phyloP scores from a whole-genome alignment of 2,888 invertebrate species.

The Rhabditoides inermis region DNA sequence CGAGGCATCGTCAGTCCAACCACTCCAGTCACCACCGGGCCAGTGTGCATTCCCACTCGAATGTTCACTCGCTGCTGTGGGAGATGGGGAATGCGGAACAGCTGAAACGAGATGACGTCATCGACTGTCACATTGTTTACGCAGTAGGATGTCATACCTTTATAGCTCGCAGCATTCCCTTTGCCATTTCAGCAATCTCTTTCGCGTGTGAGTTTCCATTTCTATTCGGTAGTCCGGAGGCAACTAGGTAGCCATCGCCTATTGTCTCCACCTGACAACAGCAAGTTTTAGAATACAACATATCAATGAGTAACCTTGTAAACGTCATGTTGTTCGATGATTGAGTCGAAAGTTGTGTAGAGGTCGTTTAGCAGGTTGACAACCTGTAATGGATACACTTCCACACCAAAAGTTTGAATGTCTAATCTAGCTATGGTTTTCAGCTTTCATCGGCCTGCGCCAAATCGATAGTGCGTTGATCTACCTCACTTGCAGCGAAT shows the following conservation, averaged over 20 bases:
- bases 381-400: background rate
- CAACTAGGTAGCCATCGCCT: slow-evolving; percentile 24
- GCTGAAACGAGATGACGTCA: too few relatives aligned
- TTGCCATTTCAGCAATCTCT: slow-evolving; percentile 21
- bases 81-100: too few relatives aligned
- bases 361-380: slow-evolving; percentile 24
- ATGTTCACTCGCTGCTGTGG: too few relatives aligned
- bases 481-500: too few relatives aligned
- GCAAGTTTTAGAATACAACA: background rate
- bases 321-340: slow-evolving; percentile 24
- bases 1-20: too few relatives aligned
- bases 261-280: background rate
- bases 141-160: too few relatives aligned
- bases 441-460: too few relatives aligned
- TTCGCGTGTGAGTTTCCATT: slow-evolving; percentile 24
- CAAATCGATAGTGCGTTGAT: too few relatives aligned
- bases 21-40: too few relatives aligned
- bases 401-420: background rate
- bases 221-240: slow-evolving; percentile 22
- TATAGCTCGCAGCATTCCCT: slow-evolving; percentile 13
- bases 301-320: slow-evolving; percentile 23
- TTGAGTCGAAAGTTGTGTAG: slow-evolving; percentile 23
- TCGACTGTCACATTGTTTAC: too few relatives aligned
- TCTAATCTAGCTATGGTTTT: too few relatives aligned
- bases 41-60: too few relatives aligned